A percentile compares a stretch with the other conserved stretches of the same genome.
Conservation (phyloP, 2,797 vertebrate genomes). For the Propithecus perrieri region DNA sequence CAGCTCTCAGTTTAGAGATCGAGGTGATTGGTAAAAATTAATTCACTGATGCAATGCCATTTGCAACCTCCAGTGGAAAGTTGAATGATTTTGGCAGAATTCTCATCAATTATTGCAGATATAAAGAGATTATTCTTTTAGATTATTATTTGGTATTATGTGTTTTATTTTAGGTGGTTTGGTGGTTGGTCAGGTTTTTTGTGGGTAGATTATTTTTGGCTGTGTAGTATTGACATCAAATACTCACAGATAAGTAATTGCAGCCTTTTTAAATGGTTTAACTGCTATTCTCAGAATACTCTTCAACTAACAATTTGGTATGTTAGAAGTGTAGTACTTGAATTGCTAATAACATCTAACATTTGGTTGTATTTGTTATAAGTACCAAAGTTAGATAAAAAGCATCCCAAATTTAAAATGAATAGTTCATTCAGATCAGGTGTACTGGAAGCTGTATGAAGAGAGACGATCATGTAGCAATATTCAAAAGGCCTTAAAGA, state of each 20-base stretch:
- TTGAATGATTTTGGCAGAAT: slow-evolving; percentile 5
- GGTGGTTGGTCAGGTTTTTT: neutral
- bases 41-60: neutral
- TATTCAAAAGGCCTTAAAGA: neutral
- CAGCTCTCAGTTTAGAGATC: neutral
- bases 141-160: neutral
- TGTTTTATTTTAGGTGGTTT: neutral
- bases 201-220: neutral
- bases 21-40: neutral
- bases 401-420: neutral
- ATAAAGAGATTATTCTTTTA: neutral
- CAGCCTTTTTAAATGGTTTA: neutral
- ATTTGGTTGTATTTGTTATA: neutral
- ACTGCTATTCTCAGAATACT: neutral
- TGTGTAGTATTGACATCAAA: neutral
- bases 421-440: neutral
- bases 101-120: neutral
- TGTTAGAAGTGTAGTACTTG: neutral
- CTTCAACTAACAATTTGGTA: neutral
- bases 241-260: neutral
- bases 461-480: neutral
- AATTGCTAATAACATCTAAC: neutral
- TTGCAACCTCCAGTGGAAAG: neutral
- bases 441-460: neutral
- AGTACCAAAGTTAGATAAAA: neutral